Percentiles rank a stretch among this genome's conserved stretches.
Conservation (phyloP, 2,797 vertebrate genomes). For the Bradypodion ventrale region DNA sequence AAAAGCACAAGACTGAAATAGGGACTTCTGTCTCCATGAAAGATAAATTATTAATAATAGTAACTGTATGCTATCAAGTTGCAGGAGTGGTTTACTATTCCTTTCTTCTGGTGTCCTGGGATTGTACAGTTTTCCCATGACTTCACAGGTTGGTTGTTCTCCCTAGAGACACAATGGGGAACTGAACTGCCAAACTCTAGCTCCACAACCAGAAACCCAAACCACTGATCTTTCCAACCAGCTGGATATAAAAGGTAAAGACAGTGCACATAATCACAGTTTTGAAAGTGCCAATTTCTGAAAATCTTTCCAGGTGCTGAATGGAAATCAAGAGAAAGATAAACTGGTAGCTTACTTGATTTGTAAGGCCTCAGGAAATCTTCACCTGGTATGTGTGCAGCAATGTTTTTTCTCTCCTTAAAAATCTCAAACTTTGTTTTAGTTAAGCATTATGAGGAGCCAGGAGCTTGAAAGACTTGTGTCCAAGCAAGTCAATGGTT, state of each 20-base stretch:
- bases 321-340: constrained; percentile 30
- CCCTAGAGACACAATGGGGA: no score
- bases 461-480: constrained; percentile 47
- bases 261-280: constrained; percentile 36
- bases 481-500: constrained; percentile 36
- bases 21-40: constrained; percentile 28
- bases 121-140: no score
- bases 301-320: constrained; percentile 53
- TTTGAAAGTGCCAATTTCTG: constrained; percentile 52
- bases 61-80: no score
- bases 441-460: constrained; percentile 44
- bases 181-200: no score
- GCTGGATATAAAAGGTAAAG: constrained; percentile 39
- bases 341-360: constrained; percentile 55
- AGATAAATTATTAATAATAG: no score
- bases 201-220: no score
- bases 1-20: constrained; percentile 37
- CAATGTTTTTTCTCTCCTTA: not conserved
- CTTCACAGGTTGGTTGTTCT: no score
- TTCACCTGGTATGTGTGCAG: constrained; percentile 48
- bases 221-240: no score
- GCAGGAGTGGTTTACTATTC: no score
- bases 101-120: no score
- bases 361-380: constrained; percentile 52
- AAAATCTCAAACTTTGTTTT: constrained; percentile 50